phyloP scores from a whole-genome alignment of 2,797 vertebrate species.

The Sarcophilus harrisii region DNA sequence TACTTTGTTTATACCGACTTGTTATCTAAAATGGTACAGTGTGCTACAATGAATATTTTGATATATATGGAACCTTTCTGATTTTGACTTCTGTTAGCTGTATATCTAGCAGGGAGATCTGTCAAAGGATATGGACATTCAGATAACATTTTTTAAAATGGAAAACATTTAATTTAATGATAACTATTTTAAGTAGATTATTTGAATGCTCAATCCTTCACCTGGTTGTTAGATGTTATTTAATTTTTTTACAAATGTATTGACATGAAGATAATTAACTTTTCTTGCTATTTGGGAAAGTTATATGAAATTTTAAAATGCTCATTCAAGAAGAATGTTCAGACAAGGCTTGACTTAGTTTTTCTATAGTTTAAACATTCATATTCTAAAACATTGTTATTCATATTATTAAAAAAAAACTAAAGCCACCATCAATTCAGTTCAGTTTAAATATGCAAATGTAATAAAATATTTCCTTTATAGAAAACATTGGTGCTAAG shows the following conservation, averaged over 20 bases:
- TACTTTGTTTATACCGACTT: not conserved
- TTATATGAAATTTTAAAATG: constrained; percentile 44
- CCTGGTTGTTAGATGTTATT: not conserved
- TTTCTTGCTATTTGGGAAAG: constrained; percentile 45
- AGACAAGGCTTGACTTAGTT: not conserved
- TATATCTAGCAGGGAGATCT: not conserved
- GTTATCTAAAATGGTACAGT: not conserved
- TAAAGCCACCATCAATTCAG: constrained; percentile 6
- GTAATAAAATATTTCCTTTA: constrained; percentile 10
- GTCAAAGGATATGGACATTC: not conserved
- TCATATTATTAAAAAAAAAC: constrained; percentile 36
- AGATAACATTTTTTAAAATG: not conserved
- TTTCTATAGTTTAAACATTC: constrained; percentile 47
- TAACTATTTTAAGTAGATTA: constrained; percentile 1
- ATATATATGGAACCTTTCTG: not conserved
- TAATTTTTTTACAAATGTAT: not conserved
- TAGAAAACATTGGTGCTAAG: constrained; percentile 5
- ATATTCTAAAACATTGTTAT: constrained; percentile 44
- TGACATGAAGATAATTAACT: constrained; percentile 30
- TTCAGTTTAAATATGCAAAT: constrained; percentile 15
- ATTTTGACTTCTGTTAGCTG: not conserved
- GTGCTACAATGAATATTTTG: not conserved
- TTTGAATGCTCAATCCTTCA: not conserved
- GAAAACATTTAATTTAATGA: constrained; percentile 47
- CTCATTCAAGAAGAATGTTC: constrained; percentile 21